phyloP scores from a whole-genome alignment of 1,140 invertebrate species.

The Euura saliciscinereae region DNA sequence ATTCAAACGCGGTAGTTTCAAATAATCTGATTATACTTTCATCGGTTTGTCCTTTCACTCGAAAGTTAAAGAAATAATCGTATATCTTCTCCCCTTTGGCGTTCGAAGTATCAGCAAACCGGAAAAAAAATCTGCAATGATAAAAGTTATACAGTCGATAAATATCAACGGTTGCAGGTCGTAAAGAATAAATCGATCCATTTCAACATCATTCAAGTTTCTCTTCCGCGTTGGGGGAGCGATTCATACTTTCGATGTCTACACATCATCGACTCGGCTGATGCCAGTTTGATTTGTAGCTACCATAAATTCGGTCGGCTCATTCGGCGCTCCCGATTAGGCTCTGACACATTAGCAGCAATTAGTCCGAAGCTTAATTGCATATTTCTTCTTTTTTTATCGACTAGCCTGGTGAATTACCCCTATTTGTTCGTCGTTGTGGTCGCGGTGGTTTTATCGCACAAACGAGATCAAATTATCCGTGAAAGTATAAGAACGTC shows the following conservation, averaged over 20 bases:
- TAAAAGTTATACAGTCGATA: neutral
- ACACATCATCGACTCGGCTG: neutral
- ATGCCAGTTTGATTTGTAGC: neutral
- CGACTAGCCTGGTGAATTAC: neutral
- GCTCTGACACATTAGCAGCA: neutral
- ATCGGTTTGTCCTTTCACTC: neutral
- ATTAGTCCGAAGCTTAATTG: neutral
- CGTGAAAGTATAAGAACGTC: slow-evolving; percentile 32
- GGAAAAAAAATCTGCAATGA: too few relatives aligned
- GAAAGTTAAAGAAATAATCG: neutral
- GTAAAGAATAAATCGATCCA: neutral
- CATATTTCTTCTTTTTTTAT: neutral
- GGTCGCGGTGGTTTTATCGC: slow-evolving; percentile 38
- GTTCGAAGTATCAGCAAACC: too few relatives aligned
- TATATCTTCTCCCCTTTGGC: too few relatives aligned
- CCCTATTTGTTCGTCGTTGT: slow-evolving; percentile 37
- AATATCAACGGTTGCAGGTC: neutral
- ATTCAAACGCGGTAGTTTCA: too few relatives aligned
- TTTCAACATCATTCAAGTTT: neutral
- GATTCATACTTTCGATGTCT: neutral
- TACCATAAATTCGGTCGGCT: too few relatives aligned
- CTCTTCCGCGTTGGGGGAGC: neutral
- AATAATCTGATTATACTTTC: too few relatives aligned
- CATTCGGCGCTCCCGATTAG: neutral
- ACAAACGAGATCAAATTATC: slow-evolving; percentile 50